A percentile compares a stretch with the other conserved stretches of the same genome.
These are phyloP conservation scores for Pavo muticus DNA, from an alignment of 2,113 vertebrate genomes.

Conservation along the genomic window DNA sequence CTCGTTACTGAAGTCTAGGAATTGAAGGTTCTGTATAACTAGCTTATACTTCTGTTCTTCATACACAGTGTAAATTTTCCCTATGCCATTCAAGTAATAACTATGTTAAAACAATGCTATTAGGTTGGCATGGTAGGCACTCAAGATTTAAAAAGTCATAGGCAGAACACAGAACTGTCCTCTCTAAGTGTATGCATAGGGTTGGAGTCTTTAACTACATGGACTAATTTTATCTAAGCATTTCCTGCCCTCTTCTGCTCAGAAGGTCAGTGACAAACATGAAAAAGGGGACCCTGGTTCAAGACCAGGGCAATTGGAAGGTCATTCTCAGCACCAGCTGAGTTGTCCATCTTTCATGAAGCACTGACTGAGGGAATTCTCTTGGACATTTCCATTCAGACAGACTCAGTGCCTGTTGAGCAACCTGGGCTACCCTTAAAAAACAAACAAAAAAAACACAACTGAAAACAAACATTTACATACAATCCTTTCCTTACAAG, in stretches of 20 bases:
- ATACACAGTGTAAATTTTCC: neutral
- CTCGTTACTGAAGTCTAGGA: neutral
- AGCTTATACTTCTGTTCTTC: neutral
- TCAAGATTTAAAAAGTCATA: neutral
- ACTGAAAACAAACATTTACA: neutral
- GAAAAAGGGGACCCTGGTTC: neutral
- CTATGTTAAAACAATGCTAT: neutral
- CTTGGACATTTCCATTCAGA: neutral
- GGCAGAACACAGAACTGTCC: neutral
- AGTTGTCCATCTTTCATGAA: neutral
- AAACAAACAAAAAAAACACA: neutral
- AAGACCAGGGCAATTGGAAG: neutral
- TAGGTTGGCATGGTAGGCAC: constrained; percentile 16
- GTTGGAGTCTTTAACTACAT: neutral
- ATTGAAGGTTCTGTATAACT: neutral
- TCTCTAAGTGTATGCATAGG: rapidly evolving
- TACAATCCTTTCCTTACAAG: neutral
- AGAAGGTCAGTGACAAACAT: neutral
- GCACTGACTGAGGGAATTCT: neutral
- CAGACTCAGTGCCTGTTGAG: neutral
- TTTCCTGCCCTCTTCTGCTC: neutral
- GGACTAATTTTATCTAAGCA: neutral
- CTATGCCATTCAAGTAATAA: neutral
- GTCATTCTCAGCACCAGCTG: neutral
- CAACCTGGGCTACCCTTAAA: neutral